phyloP scores from a whole-genome alignment of 2,888 invertebrate genomes.

The Volucella bombylans region DNA sequence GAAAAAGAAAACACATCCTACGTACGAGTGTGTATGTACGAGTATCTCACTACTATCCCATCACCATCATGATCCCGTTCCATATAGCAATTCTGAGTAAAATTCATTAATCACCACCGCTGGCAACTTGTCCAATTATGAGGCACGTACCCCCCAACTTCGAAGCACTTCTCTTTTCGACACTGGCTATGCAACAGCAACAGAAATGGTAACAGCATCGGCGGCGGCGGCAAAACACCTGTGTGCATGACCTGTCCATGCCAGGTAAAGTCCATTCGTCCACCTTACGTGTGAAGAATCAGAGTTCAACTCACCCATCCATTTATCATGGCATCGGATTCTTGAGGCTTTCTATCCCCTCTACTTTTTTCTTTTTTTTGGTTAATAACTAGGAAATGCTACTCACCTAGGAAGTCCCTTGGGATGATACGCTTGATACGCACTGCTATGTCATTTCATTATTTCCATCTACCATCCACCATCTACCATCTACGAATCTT shows the following conservation, averaged over 20 bases:
- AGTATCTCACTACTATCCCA: neutral
- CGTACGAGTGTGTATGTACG: too few species aligned
- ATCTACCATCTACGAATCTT: slow-evolving; percentile 49
- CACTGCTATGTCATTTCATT: slow-evolving; percentile 74
- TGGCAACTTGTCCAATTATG: slow-evolving; percentile 56
- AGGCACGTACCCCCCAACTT: slow-evolving; percentile 23
- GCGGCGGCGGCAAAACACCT: slow-evolving; percentile 38
- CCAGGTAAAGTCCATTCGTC: slow-evolving; percentile 26
- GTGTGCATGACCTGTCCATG: slow-evolving; percentile 46
- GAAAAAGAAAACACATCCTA: neutral
- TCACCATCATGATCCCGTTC: slow-evolving; percentile 12
- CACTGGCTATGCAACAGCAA: slow-evolving; percentile 4
- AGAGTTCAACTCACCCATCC: slow-evolving; percentile 60
- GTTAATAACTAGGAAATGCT: slow-evolving; percentile 71
- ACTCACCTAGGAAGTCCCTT: slow-evolving; percentile 60
- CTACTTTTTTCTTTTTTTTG: slow-evolving; percentile 16
- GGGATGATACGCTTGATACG: slow-evolving; percentile 55
- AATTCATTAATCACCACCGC: slow-evolving; percentile 42
- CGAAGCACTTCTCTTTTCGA: slow-evolving; percentile 30
- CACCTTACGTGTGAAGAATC: slow-evolving; percentile 58
- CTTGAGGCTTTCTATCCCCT: slow-evolving; percentile 35
- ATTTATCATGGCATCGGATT: slow-evolving; percentile 64
- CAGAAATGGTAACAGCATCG: neutral
- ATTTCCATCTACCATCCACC: slow-evolving; percentile 59
- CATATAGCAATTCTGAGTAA: neutral